A percentile compares a stretch with the other conserved stretches of the same genome.
Conservation (phyloP, 2,888 invertebrate genomes). For the Rotaria socialis region DNA sequence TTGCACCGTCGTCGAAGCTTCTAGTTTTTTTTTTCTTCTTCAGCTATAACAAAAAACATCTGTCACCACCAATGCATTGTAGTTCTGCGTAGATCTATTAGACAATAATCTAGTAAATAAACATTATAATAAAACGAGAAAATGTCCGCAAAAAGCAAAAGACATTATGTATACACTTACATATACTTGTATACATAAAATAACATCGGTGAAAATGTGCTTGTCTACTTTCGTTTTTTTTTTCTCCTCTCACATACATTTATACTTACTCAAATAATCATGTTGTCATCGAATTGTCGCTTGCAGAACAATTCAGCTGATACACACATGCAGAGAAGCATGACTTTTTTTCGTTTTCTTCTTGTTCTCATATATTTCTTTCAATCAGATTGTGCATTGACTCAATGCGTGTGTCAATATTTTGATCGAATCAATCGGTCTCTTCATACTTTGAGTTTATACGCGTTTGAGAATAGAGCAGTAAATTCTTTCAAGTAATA, state of each 20-base stretch:
- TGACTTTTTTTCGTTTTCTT: not conserved
- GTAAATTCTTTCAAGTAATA: not conserved
- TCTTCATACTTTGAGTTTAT: not conserved
- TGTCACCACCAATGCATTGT: not conserved
- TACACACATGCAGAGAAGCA: not conserved
- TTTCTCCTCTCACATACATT: not conserved
- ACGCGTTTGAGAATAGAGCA: not conserved
- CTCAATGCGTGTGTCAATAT: not conserved
- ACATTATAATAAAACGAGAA: not conserved
- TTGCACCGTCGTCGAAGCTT: not conserved
- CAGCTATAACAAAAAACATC: not conserved
- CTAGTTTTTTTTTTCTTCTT: not conserved
- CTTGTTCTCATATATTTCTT: not conserved
- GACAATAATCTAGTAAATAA: not conserved
- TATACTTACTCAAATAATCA: not conserved
- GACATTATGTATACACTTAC: not conserved
- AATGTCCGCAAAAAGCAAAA: not conserved
- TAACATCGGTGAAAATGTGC: not conserved
- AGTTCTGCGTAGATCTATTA: not conserved
- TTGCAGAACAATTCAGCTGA: not conserved
- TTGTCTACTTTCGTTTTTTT: not conserved
- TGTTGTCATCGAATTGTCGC: not conserved
- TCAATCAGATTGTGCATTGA: not conserved
- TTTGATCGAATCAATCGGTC: not conserved
- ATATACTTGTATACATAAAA: not conserved